Evolutionary conservation across 2,888 invertebrate species (phyloP).

Genomic region (Zygaena filipendulae): DNA sequence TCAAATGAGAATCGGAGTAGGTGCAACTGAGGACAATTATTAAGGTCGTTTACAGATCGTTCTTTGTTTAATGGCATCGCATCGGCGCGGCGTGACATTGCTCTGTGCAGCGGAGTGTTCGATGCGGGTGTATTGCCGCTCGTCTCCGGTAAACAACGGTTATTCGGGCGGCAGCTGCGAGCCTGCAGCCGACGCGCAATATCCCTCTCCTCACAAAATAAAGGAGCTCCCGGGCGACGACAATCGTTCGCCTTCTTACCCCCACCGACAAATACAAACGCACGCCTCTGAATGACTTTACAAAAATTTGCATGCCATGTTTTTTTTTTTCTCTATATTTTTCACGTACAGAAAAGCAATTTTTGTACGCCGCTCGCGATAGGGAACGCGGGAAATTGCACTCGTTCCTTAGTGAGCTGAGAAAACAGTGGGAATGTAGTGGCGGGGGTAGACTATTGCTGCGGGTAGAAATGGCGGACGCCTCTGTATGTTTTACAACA

Average conservation of each 20-base stretch:
- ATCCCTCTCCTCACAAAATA: conserved; percentile 62
- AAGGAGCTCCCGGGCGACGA: conserved; percentile 55
- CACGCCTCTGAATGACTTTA: conserved; percentile 65
- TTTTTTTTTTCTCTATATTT: conserved; percentile 51
- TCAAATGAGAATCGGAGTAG: too few species aligned
- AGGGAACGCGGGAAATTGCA: conserved; percentile 63
- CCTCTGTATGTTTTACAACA: conserved; percentile 48
- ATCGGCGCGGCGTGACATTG: too few species aligned
- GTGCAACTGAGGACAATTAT: too few species aligned
- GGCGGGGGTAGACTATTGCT: conserved; percentile 41
- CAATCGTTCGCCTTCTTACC: conserved; percentile 55
- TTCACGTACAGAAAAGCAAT: conserved; percentile 63
- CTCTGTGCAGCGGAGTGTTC: conserved; percentile 30
- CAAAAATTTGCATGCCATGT: conserved; percentile 62
- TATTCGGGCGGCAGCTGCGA: conserved; percentile 43
- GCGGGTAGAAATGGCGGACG: conserved; percentile 33
- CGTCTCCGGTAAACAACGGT: conserved; percentile 46
- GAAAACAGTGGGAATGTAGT: conserved; percentile 51
- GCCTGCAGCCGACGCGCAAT: conserved; percentile 65
- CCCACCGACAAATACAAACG: conserved; percentile 64
- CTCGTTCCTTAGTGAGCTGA: conserved; percentile 43
- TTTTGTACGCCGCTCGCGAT: conserved; percentile 61
- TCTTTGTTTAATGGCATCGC: too few species aligned
- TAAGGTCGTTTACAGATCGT: conserved; percentile 2
- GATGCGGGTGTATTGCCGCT: conserved; percentile 38